Percentiles rank a stretch among this genome's conserved stretches.
These are phyloP conservation scores for Intellagama lesueurii DNA, from an alignment of 2,797 vertebrate genomes.

Conservation along the genomic window DNA sequence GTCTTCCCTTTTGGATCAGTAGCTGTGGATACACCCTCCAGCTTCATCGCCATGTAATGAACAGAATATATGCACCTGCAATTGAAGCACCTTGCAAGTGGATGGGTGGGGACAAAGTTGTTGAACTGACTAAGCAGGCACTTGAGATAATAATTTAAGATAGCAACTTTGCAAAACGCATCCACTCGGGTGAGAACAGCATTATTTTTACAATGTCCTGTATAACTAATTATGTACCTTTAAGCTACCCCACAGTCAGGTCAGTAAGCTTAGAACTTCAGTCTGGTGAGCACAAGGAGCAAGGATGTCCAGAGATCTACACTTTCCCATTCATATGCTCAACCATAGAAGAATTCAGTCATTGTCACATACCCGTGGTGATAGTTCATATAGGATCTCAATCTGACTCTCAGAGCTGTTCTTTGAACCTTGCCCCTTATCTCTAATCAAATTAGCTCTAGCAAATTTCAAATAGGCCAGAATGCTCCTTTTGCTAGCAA, in stretches of 20 bases:
- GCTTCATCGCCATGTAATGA: neutral
- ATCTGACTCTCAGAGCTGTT: neutral
- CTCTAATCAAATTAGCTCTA: neutral
- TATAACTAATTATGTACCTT: neutral
- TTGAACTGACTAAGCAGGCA: constrained; percentile 12
- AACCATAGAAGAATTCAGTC: too few species aligned
- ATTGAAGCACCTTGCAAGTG: constrained; percentile 5
- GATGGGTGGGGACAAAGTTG: neutral
- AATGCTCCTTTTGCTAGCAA: neutral
- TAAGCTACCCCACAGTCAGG: neutral
- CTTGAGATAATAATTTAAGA: neutral
- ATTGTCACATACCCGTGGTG: too few species aligned
- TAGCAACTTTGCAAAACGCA: neutral
- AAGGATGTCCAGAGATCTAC: too few species aligned
- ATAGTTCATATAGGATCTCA: too few species aligned
- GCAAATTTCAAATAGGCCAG: neutral
- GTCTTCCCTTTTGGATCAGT: neutral
- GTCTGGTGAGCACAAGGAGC: neutral
- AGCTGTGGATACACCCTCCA: neutral
- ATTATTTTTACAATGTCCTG: neutral
- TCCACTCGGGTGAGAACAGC: neutral
- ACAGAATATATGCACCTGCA: neutral
- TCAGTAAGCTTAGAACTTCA: neutral
- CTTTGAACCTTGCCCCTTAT: neutral
- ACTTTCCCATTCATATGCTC: too few species aligned